These are phyloP conservation scores for Ornithorhynchus anatinus DNA, from an alignment of 2,113 vertebrate genomes.

Conservation along the genomic window DNA sequence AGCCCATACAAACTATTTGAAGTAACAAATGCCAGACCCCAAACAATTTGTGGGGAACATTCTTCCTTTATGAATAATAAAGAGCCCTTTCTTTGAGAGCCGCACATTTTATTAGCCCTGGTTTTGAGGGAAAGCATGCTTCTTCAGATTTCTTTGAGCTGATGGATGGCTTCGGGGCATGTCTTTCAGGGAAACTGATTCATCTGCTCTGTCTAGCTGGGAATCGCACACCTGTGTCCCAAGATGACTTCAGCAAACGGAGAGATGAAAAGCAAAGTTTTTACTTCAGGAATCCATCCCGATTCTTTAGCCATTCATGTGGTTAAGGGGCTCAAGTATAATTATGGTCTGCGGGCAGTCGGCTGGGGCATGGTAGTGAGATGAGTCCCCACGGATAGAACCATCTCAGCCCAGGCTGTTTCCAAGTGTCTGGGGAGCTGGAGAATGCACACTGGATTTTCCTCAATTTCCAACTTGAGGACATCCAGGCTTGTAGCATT, in stretches of 20 bases:
- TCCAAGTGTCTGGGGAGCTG: not conserved
- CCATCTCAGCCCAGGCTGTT: not conserved
- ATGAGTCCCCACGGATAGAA: not conserved
- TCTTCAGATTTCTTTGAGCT: slow-evolving; percentile 59
- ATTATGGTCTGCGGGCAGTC: slow-evolving; percentile 10
- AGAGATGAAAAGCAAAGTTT: slow-evolving; percentile 16
- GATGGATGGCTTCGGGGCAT: slow-evolving; percentile 35
- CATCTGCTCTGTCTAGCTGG: slow-evolving; percentile 28
- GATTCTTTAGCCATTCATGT: not conserved
- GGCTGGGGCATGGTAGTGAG: not conserved
- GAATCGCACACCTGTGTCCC: slow-evolving; percentile 40
- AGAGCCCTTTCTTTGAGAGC: slow-evolving; percentile 53
- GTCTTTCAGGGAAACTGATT: slow-evolving; percentile 36
- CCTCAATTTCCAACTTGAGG: slow-evolving; percentile 4
- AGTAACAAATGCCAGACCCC: slow-evolving; percentile 43
- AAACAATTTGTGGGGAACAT: slow-evolving; percentile 40
- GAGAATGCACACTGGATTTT: slow-evolving; percentile 35
- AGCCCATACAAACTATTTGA: slow-evolving; percentile 33
- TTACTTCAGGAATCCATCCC: slow-evolving; percentile 3
- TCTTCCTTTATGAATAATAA: slow-evolving; percentile 59
- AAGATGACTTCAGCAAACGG: slow-evolving; percentile 38
- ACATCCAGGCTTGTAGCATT: slow-evolving; percentile 16
- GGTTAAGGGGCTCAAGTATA: not conserved
- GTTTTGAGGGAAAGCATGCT: slow-evolving; percentile 50
- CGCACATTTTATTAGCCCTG: slow-evolving; percentile 58